Evolutionary conservation across 2,797 vertebrate genomes (phyloP).

Genomic region (Centropyge bicolor): DNA sequence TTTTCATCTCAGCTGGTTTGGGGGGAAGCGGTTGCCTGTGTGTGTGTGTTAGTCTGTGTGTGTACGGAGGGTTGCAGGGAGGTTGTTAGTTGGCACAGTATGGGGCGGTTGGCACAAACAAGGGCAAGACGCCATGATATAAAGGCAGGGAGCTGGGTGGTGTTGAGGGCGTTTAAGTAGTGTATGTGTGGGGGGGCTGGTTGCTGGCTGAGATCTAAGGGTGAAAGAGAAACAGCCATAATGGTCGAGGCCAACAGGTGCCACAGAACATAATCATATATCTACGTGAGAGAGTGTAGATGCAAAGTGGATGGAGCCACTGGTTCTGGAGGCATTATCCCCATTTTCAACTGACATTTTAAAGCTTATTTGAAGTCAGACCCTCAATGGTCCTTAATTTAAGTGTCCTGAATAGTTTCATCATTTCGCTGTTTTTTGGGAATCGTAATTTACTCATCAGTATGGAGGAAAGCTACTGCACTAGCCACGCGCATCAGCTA

Average conservation of each 20-base stretch:
- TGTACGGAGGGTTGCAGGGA: slow-evolving; percentile 49
- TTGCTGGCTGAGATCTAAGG: slow-evolving; percentile 63
- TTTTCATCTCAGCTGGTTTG: slow-evolving; percentile 80
- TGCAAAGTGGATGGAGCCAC: slow-evolving; percentile 5
- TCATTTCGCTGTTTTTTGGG: not conserved
- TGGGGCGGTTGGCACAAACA: slow-evolving; percentile 76
- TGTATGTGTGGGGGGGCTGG: slow-evolving; percentile 35
- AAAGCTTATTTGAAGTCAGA: not conserved
- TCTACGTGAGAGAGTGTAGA: not conserved
- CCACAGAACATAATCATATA: not conserved
- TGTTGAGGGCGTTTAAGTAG: slow-evolving; percentile 51
- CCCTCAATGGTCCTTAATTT: not conserved
- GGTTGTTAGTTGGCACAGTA: slow-evolving; percentile 76
- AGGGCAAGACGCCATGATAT: slow-evolving; percentile 70
- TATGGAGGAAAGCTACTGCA: not conserved
- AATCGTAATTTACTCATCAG: not conserved
- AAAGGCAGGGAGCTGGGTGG: slow-evolving; percentile 63
- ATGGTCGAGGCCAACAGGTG: slow-evolving; percentile 37
- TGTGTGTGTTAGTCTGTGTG: slow-evolving; percentile 36
- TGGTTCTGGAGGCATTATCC: not conserved
- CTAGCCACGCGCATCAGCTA: not conserved
- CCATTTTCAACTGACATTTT: not conserved
- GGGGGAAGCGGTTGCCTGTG: slow-evolving; percentile 14
- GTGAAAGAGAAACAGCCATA: slow-evolving; percentile 37
- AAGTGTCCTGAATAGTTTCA: not conserved